Evolutionary conservation across 2,113 vertebrate species (phyloP), one percentile per base, ranked within the genome.

Genomic region (Takifugu flavidus): DNA sequence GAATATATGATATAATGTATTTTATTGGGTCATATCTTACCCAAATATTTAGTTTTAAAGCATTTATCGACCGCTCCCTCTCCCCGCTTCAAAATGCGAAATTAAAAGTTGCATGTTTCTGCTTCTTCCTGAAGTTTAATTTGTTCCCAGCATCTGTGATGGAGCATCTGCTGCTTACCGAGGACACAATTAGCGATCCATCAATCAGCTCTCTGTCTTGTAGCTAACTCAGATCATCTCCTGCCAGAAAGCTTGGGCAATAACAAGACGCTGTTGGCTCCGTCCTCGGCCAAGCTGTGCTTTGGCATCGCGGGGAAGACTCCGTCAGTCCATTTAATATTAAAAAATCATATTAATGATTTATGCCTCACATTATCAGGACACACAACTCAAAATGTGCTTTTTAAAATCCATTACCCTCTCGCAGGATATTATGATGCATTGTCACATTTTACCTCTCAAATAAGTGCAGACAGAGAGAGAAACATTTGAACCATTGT

Each of bases 161-260:
- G 26, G 62, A 79, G 80, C 88, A 88, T 88, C 85, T 89, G 84
- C 74, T 79, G 77, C 74, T 69, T 83, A 80, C 70, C 70, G 69
- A 78, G 75, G 79, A 85, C 68, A 82, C 77, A 81, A 86, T 88
- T 88, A 88, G 77, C 58, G 52, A 77, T 81, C 78, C 74, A 83
- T 87, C 86, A 82, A 83, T 89, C 84, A 88, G 49, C 34, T 55
- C 53, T 56, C 59, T 60, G 58, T 74, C 52, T 67, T 52, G 51
- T 66, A 65, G 59, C 72, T 65, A 72, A 72, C 74, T 62, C 71
- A 57, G 62, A 78, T 58, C 56, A 56, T 39, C 64, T 67, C 59
- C 79, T 86, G 86, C 79, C 83, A 87, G 80, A 65, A 83, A 31
- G 42, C 54, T 70, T 53, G 49, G 69, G 60, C 69, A 78, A 62